Evolutionary conservation across 2,113 vertebrate genomes (phyloP).

Genomic region (Pedetes capensis): DNA sequence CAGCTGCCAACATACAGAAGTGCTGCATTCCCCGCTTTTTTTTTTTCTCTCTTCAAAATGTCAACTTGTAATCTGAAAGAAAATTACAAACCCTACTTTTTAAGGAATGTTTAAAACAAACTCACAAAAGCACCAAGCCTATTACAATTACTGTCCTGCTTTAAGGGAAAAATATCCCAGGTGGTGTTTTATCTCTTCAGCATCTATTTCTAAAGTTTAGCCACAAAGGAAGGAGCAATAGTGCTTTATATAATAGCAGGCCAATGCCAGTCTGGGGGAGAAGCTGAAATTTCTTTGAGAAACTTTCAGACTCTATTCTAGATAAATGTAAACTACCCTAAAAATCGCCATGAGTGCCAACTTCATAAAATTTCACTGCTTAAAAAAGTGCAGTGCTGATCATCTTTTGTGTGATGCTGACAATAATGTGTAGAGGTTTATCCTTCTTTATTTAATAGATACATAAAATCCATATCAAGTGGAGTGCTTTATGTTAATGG

Average conservation of each 20-base stretch:
- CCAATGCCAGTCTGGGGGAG: background rate
- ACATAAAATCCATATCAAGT: slow-evolving; percentile 31
- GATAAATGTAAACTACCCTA: background rate
- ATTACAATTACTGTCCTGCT: slow-evolving; percentile 63
- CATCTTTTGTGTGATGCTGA: background rate
- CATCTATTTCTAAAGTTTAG: slow-evolving; percentile 50
- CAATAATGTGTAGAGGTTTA: background rate
- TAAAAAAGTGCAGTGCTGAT: background rate
- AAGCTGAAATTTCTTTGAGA: slow-evolving; percentile 18
- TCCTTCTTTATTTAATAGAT: slow-evolving; percentile 43
- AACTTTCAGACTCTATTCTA: background rate
- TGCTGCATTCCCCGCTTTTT: slow-evolving; percentile 63
- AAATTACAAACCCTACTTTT: slow-evolving; percentile 76
- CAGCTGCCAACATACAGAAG: slow-evolving; percentile 79
- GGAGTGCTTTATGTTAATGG: slow-evolving; percentile 59
- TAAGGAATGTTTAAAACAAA: slow-evolving; percentile 75
- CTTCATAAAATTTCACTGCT: slow-evolving; percentile 30
- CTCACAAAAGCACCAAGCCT: slow-evolving; percentile 42
- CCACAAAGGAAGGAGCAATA: slow-evolving; percentile 3
- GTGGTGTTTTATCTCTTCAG: slow-evolving; percentile 65
- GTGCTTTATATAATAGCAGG: slow-evolving; percentile 22
- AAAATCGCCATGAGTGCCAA: background rate
- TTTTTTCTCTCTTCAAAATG: slow-evolving; percentile 69
- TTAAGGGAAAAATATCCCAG: slow-evolving; percentile 49
- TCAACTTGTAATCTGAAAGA: slow-evolving; percentile 79